Evolutionary conservation across 2,113 vertebrate genomes (phyloP).

Genomic region (Apodemus sylvaticus): DNA sequence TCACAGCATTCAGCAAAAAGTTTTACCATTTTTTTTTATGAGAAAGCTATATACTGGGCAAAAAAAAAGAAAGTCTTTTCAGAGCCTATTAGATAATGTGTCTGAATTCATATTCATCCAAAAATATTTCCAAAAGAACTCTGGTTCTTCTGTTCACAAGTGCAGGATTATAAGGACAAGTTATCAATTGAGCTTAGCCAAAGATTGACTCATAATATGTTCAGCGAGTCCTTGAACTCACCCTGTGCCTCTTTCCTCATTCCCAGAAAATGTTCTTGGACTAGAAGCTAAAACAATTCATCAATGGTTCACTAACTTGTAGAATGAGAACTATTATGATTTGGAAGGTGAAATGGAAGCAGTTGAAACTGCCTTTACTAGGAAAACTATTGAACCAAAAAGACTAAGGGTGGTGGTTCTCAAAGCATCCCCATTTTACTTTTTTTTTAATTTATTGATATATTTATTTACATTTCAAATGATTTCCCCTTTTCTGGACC

Average conservation of each 20-base stretch:
- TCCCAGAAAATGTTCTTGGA: not conserved
- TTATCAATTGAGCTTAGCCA: not conserved
- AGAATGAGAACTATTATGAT: not conserved
- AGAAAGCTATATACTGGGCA: not conserved
- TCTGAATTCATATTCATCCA: not conserved
- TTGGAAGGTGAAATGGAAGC: not conserved
- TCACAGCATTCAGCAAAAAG: not conserved
- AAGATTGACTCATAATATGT: no score
- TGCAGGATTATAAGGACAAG: no score
- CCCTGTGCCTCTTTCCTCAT: not conserved
- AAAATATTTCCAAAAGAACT: not conserved
- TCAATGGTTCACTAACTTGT: not conserved
- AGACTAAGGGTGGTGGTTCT: not conserved
- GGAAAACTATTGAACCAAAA: not conserved
- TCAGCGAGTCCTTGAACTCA: not conserved
- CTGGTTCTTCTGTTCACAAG: not conserved
- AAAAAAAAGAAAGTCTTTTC: not conserved
- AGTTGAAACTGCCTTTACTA: not conserved
- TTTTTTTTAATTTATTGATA: not conserved
- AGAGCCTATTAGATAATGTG: not conserved
- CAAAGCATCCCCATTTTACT: not conserved
- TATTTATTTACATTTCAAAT: no score
- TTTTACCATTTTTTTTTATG: not conserved
- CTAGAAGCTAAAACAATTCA: not conserved
- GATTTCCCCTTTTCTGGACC: no score